Conservation (phyloP, 2,113 vertebrate species). For the Scatophagus argus region DNA sequence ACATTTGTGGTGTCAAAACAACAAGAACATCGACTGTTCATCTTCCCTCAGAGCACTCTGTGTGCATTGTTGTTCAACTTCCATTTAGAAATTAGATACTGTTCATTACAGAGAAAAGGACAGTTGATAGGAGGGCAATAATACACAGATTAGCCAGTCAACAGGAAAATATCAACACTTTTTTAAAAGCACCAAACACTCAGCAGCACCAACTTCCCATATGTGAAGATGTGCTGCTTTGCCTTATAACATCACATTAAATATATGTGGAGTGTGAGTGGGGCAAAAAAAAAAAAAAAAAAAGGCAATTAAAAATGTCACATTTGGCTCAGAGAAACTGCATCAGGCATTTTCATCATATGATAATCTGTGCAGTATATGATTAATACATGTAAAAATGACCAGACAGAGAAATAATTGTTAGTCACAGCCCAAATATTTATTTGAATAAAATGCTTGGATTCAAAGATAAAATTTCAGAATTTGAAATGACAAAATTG, state of each 20-base stretch:
- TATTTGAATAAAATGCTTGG: background rate
- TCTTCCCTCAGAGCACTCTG: background rate
- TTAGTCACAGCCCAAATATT: background rate
- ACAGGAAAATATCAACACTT: no score
- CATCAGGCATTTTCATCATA: background rate
- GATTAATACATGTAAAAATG: background rate
- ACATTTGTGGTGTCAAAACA: conserved; percentile 27
- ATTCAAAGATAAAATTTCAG: background rate
- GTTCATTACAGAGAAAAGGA: background rate
- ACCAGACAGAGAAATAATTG: background rate
- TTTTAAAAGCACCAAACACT: background rate
- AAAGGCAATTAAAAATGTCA: background rate
- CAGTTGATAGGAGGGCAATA: background rate
- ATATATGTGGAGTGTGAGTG: background rate
- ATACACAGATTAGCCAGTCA: background rate
- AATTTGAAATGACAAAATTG: background rate
- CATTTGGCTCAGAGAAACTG: background rate
- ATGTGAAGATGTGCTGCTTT: background rate
- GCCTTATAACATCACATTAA: background rate
- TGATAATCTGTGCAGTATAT: background rate
- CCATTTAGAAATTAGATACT: background rate
- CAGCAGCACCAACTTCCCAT: background rate
- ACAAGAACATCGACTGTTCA: background rate
- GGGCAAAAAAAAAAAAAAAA: no score
- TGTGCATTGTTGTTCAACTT: background rate